Conservation (phyloP, 2,888 invertebrate genomes). For the Ophion obscuratus region DNA sequence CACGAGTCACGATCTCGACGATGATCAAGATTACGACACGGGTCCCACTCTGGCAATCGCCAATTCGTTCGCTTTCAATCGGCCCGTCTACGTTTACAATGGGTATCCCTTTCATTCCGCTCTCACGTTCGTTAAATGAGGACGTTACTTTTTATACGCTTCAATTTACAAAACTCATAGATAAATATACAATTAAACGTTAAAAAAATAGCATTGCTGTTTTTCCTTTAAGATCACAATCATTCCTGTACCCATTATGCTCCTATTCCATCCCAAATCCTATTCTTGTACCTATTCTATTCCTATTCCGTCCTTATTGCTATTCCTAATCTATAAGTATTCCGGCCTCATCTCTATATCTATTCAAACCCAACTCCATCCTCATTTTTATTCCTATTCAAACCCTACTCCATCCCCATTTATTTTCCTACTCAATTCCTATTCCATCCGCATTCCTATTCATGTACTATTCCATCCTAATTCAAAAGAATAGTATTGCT, state of each 20-base stretch:
- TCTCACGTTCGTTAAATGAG: conserved; percentile 69
- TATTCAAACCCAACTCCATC: too few species aligned
- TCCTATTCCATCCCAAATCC: background rate
- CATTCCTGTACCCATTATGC: background rate
- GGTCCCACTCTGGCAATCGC: conserved; percentile 81
- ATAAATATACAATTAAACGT: background rate
- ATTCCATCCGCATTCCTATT: too few species aligned
- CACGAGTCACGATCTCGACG: conserved; percentile 67
- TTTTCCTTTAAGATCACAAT: background rate
- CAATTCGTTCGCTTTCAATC: conserved; percentile 82
- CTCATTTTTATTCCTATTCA: too few species aligned
- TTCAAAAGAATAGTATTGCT: background rate
- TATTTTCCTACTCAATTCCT: too few species aligned
- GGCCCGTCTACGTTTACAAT: conserved; percentile 81
- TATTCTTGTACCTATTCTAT: too few species aligned
- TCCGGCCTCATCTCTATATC: too few species aligned
- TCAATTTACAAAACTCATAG: background rate
- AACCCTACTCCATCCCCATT: too few species aligned
- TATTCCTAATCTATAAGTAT: too few species aligned
- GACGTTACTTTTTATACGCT: background rate
- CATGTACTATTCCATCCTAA: too few species aligned
- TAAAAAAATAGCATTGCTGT: background rate
- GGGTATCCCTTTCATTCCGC: conserved; percentile 75
- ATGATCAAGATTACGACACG: conserved; percentile 75
- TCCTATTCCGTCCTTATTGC: background rate